A percentile compares a stretch with the other conserved stretches of the same genome.
Evolutionary conservation across 2,888 invertebrate species (phyloP).

Genomic region (Ellobium chinense): DNA sequence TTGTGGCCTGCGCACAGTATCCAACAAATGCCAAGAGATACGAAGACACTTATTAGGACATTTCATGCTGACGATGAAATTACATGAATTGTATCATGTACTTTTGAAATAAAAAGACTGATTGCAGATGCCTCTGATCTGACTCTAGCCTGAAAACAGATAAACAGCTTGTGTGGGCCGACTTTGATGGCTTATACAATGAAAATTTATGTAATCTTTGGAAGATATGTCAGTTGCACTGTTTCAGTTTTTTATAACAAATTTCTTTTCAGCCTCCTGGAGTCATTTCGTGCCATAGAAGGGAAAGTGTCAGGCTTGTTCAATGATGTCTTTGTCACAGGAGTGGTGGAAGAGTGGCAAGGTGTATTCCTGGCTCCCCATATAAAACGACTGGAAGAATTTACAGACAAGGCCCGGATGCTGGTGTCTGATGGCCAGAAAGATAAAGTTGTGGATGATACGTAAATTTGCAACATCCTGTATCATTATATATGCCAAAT

Average conservation of each 20-base stretch:
- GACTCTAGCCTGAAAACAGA: too few species aligned
- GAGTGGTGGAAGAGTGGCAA: constrained; percentile 26
- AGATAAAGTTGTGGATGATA: background rate
- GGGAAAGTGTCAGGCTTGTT: constrained; percentile 9
- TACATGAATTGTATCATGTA: too few species aligned
- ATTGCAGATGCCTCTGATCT: too few species aligned
- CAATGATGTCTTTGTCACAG: constrained; percentile 16
- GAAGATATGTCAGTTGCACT: background rate
- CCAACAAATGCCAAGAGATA: too few species aligned
- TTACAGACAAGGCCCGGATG: constrained; percentile 15
- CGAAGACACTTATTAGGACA: too few species aligned
- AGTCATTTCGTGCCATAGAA: constrained; percentile 8
- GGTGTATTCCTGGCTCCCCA: constrained; percentile 19
- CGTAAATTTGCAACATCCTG: too few species aligned
- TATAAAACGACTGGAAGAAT: constrained; percentile 31
- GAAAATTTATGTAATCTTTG: background rate
- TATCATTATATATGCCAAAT: too few species aligned
- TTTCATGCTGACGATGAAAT: too few species aligned
- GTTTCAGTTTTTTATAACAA: background rate
- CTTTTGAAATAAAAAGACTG: too few species aligned
- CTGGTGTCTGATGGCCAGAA: background rate
- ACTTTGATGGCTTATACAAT: too few species aligned
- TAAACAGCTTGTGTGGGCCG: too few species aligned
- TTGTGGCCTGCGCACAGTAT: too few species aligned
- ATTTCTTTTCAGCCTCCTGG: constrained; percentile 19